Evolutionary conservation across 92 coral and sea anemone species (phyloP).

Genomic region (Paramuricea clavata): DNA sequence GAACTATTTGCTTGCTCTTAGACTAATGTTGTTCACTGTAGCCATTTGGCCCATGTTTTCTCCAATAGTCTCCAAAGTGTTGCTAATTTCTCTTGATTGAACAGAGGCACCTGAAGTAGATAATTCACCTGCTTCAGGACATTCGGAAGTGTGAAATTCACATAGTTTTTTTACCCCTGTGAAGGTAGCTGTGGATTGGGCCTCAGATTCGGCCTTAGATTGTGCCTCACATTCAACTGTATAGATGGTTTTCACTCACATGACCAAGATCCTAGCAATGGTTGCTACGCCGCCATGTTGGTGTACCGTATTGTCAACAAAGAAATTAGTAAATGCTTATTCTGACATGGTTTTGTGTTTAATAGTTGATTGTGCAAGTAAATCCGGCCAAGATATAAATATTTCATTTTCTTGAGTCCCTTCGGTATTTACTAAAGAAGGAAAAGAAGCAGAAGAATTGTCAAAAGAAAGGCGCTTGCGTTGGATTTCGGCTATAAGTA

Average conservation of each 20-base stretch:
- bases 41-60: too few relatives aligned
- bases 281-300: slow-evolving; percentile 48
- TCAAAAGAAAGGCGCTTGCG: slow-evolving; percentile 22
- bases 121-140: too few relatives aligned
- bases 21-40: too few relatives aligned
- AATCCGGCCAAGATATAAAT: not conserved
- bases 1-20: too few relatives aligned
- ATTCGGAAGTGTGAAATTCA: too few relatives aligned
- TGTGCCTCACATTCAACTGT: too few relatives aligned
- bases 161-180: too few relatives aligned
- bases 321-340: not conserved
- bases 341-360: not conserved
- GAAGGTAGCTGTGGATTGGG: too few relatives aligned
- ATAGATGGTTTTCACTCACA: slow-evolving; percentile 45
- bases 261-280: not conserved
- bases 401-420: slow-evolving; percentile 36
- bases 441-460: slow-evolving; percentile 38
- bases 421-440: slow-evolving; percentile 36
- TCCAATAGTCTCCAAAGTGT: too few relatives aligned
- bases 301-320: slow-evolving; percentile 5
- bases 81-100: too few relatives aligned
- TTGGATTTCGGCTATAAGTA: slow-evolving; percentile 46
- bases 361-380: slow-evolving; percentile 10
- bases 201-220: too few relatives aligned
- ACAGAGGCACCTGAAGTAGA: too few relatives aligned